Evolutionary conservation across 2,113 vertebrate genomes (phyloP), one percentile per base, ranked within the genome.

Genomic region (Chloebia gouldiae): DNA sequence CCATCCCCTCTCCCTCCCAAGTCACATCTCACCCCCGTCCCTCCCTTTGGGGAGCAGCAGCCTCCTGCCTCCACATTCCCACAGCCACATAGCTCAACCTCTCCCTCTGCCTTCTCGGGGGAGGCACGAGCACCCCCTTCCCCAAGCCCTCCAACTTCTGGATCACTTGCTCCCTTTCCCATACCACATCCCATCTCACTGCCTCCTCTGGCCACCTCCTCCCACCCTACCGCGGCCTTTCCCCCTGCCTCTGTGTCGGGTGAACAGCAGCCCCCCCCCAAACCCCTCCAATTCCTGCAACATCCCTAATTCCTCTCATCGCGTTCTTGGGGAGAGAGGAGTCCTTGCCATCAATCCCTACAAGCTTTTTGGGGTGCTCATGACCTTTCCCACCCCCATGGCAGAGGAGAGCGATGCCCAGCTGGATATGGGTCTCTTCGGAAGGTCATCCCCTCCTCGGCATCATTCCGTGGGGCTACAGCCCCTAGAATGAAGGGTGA

Each of bases 161-260:
- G 4, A 15, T 30, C 30, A 1, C 30, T 47, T 7, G 47, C 47
- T 69, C 9, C 47, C 30, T 30, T 45, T 40, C 30, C 30, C 21
- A 0, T 2, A 0, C 16, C 40, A 0, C 7, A 10, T 15, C 37
- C 39, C 24, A 0, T 4, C n/a, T 31, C 53, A 3, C 1, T 27
- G n/a, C n/a, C n/a, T 39, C 7, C 18, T 25, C 3, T 1, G 10
- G n/a, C 45, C 44, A 3, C 35, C 50, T 23, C 23, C 45, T 31
- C 30, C 40, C 65, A 1, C 51, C 59, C 3, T 3, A 1, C 22
- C 15, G 9, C 1, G 13, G 31, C 65, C n/a, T 76, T 28, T 61
- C 39, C 47, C 53, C 45, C 8, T 25, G 4, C 37, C 69, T 40
- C 61, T 89, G 61, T 60, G 23, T 25, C 5, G 30, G 31, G 11